phyloP scores from a whole-genome alignment of 1,140 invertebrate genomes.

The Asobara japonica region DNA sequence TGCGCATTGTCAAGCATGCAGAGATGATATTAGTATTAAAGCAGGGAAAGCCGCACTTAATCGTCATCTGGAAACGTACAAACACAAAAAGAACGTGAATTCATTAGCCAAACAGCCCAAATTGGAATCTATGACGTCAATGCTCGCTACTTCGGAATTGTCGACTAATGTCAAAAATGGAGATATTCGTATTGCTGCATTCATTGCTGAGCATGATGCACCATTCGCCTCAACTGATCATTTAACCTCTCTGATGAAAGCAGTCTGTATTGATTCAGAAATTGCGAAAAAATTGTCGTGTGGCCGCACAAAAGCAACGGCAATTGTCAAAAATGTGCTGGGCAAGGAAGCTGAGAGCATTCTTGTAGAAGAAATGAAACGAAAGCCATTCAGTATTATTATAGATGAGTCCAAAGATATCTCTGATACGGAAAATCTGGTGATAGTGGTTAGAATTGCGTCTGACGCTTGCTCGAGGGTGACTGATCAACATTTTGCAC shows the following conservation, averaged over 20 bases:
- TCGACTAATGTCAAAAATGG: background rate
- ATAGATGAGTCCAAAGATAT: conserved; percentile 59
- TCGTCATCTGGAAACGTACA: background rate
- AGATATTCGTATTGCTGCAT: conserved; percentile 13
- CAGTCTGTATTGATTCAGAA: conserved; percentile 14
- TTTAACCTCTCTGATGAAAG: conserved; percentile 13
- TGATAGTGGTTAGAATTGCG: conserved; percentile 44
- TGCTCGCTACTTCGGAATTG: background rate
- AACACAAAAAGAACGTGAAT: conserved; percentile 18
- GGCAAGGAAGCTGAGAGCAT: conserved; percentile 34
- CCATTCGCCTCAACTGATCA: conserved; percentile 8
- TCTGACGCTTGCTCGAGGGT: conserved; percentile 12
- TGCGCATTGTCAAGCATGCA: background rate
- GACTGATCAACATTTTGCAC: conserved; percentile 45
- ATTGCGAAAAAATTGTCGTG: background rate
- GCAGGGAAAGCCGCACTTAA: conserved; percentile 10
- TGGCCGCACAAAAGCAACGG: conserved; percentile 6
- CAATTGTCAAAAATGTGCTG: conserved; percentile 37
- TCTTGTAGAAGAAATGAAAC: conserved; percentile 37
- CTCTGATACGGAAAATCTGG: conserved; percentile 48
- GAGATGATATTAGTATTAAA: conserved; percentile 9
- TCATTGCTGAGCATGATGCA: conserved; percentile 8
- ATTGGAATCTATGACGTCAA: background rate
- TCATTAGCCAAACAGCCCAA: background rate
- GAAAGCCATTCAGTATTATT: conserved; percentile 54